phyloP scores from a whole-genome alignment of 2,888 invertebrate species.

The Eristalis intricaria region DNA sequence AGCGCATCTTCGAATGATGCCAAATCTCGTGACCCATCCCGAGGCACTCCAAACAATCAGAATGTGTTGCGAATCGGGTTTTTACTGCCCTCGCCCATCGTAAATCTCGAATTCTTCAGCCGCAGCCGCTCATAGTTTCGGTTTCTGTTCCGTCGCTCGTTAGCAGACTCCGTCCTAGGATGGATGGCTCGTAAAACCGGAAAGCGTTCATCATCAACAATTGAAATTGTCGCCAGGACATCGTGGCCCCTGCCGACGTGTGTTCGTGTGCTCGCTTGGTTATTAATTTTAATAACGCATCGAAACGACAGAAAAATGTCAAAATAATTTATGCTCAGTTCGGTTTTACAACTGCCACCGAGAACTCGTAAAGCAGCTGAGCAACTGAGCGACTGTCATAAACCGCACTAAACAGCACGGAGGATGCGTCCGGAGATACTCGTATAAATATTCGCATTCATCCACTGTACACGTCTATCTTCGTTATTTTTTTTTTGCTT shows the following conservation, averaged over 20 bases:
- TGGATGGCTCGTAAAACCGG: not conserved
- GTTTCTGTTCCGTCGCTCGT: not conserved
- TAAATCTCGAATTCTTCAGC: not conserved
- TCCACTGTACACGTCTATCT: not conserved
- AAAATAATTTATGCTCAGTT: constrained; percentile 65
- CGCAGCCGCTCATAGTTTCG: not conserved
- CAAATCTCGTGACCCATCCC: not conserved
- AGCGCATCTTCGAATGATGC: not conserved
- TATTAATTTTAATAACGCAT: constrained; percentile 70
- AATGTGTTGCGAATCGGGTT: not conserved
- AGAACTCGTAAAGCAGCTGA: constrained; percentile 58
- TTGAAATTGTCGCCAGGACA: not conserved
- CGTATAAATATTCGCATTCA: constrained; percentile 48
- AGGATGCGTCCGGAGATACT: constrained; percentile 30
- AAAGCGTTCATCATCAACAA: not conserved
- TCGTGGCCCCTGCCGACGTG: not conserved
- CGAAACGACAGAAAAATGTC: constrained; percentile 69
- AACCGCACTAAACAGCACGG: constrained; percentile 54
- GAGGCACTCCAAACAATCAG: not conserved
- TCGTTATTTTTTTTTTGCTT: constrained; percentile 26
- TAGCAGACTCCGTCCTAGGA: not conserved
- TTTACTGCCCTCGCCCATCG: not conserved
- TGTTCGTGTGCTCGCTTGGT: constrained; percentile 39
- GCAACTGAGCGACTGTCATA: constrained; percentile 65
- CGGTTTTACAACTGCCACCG: constrained; percentile 64